phyloP scores from a whole-genome alignment of 2,797 vertebrate genomes.

The Clarias platycephalus region DNA sequence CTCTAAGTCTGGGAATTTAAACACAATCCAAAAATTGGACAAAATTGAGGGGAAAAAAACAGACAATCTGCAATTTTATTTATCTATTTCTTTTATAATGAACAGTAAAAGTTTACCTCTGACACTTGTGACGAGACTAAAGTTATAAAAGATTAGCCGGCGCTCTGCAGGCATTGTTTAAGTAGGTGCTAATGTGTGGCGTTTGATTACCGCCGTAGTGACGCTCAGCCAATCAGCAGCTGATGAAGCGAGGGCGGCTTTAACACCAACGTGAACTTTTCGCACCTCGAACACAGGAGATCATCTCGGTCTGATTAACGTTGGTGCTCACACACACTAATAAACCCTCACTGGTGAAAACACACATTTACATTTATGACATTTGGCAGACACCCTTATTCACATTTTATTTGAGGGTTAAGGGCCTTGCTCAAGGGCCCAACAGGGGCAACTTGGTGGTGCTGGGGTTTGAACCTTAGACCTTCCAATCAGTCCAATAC shows the following conservation, averaged over 20 bases:
- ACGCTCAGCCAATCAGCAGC: conserved; percentile 62
- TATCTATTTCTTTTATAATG: background rate
- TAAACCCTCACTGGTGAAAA: background rate
- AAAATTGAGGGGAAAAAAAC: too few relatives aligned
- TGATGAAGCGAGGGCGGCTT: conserved; percentile 62
- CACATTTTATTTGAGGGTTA: too few relatives aligned
- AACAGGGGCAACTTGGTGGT: too few relatives aligned
- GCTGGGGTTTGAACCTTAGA: too few relatives aligned
- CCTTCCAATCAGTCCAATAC: too few relatives aligned
- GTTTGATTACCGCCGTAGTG: conserved; percentile 54
- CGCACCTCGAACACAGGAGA: conserved; percentile 9
- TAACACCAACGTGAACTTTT: conserved; percentile 17
- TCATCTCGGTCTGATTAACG: background rate
- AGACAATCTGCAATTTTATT: too few relatives aligned
- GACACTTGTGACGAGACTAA: background rate
- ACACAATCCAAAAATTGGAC: too few relatives aligned
- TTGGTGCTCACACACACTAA: background rate
- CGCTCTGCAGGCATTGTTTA: background rate
- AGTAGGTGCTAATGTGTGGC: conserved; percentile 57
- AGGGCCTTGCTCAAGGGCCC: too few relatives aligned
- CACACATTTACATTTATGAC: background rate
- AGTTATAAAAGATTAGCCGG: background rate
- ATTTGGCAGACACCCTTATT: too few relatives aligned
- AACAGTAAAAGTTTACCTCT: background rate
- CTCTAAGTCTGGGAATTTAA: too few relatives aligned